Evolutionary conservation across 2,888 invertebrate species (phyloP).

Genomic region (Zygothrica quintamaculata): DNA sequence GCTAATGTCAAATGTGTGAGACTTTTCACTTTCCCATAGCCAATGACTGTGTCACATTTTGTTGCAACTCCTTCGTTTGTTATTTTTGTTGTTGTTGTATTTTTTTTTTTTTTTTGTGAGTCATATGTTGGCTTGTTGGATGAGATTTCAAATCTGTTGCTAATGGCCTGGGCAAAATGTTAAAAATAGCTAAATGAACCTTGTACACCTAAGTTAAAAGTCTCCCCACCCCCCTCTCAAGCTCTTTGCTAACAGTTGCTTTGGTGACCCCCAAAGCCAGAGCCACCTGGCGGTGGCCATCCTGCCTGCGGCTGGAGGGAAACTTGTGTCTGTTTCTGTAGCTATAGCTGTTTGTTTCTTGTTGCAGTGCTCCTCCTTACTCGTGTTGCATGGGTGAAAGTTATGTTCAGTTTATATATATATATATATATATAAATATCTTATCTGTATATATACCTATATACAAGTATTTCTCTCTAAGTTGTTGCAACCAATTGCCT

Average conservation of each 20-base stretch:
- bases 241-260: not conserved
- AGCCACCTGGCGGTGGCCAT: constrained; percentile 21
- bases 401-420: constrained; percentile 25
- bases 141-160: constrained; percentile 38
- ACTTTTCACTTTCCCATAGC: constrained; percentile 56
- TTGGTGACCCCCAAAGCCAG: constrained; percentile 13
- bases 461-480: constrained; percentile 32
- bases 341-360: constrained; percentile 14
- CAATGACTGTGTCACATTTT: constrained; percentile 46
- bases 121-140: constrained; percentile 21
- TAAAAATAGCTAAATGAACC: constrained; percentile 3
- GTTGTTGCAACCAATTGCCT: constrained; percentile 15
- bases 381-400: constrained; percentile 40
- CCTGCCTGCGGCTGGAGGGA: constrained; percentile 31
- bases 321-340: constrained; percentile 2
- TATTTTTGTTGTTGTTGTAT: not conserved
- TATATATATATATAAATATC: not conserved
- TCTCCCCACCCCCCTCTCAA: not conserved
- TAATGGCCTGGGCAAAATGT: constrained; percentile 40
- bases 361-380: constrained; percentile 26
- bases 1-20: constrained; percentile 45
- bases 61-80: not conserved
- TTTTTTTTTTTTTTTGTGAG: constrained; percentile 19
- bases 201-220: constrained; percentile 10
- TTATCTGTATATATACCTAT: not conserved